phyloP scores from a whole-genome alignment of 2,888 invertebrate species.

The Andrena minutula region DNA sequence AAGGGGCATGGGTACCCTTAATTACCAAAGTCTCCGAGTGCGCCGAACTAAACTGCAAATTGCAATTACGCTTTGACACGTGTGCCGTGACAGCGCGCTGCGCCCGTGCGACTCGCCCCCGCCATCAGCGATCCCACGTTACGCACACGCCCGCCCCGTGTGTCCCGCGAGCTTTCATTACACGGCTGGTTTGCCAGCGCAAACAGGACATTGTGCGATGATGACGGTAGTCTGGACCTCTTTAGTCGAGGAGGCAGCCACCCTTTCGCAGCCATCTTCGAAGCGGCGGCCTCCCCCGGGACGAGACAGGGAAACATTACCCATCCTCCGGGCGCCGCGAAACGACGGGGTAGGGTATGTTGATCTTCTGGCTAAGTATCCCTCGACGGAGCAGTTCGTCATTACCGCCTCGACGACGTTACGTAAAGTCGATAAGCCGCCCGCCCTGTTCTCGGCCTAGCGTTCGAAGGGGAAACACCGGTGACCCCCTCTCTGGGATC shows the following conservation, averaged over 20 bases:
- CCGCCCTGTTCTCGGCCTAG: not conserved
- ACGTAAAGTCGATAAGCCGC: constrained; percentile 68
- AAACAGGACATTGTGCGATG: constrained; percentile 78
- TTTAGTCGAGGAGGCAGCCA: constrained; percentile 46
- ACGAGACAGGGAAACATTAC: constrained; percentile 24
- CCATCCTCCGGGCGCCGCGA: not conserved
- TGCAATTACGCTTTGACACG: constrained; percentile 76
- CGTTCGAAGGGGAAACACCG: constrained; percentile 19
- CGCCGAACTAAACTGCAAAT: constrained; percentile 68
- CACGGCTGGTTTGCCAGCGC: constrained; percentile 82
- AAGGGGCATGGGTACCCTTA: constrained; percentile 38
- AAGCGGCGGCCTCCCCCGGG: constrained; percentile 15
- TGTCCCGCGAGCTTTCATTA: constrained; percentile 82
- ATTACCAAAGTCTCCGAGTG: constrained; percentile 69
- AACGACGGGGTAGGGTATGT: not conserved
- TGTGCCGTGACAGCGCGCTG: constrained; percentile 72
- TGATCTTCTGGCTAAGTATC: constrained; percentile 59
- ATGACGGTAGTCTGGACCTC: constrained; percentile 56
- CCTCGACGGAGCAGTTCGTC: constrained; percentile 70
- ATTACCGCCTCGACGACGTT: constrained; percentile 64
- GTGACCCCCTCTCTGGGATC: constrained; percentile 24
- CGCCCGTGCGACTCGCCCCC: constrained; percentile 54
- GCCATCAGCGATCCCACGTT: constrained; percentile 72
- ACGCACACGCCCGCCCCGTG: constrained; percentile 61
- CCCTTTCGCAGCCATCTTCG: constrained; percentile 31